phyloP scores from a whole-genome alignment of 2,113 vertebrate species.

The Sinocyclocheilus anophthalmus region DNA sequence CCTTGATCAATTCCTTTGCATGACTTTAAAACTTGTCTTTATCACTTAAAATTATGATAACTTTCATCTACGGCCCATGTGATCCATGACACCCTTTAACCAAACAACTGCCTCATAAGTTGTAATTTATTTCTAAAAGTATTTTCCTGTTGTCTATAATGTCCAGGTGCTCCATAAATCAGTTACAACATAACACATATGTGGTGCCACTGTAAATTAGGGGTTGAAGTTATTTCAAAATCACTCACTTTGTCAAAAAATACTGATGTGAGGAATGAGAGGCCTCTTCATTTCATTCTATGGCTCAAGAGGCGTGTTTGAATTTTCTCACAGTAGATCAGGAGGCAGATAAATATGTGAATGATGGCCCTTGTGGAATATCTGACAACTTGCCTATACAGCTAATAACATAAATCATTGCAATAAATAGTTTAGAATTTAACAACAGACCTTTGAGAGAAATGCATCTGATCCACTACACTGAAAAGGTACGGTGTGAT shows the following conservation, averaged over 20 bases:
- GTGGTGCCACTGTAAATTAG: not conserved
- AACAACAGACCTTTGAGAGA: not conserved
- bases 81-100: not conserved
- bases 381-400: conserved; percentile 8
- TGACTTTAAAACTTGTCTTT: not conserved
- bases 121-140: conserved; percentile 17
- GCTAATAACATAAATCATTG: conserved; percentile 29
- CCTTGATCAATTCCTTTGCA: conserved; percentile 6
- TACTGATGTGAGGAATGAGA: conserved; percentile 14
- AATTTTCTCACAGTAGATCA: conserved; percentile 28
- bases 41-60: not conserved
- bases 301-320: conserved; percentile 1
- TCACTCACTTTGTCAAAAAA: not conserved
- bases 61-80: not conserved
- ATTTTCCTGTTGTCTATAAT: conserved; percentile 2
- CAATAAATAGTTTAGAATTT: conserved; percentile 6
- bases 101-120: not conserved
- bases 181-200: not conserved
- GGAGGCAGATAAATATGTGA: not conserved
- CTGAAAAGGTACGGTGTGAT: not conserved
- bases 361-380: conserved; percentile 10
- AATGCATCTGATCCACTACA: not conserved
- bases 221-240: conserved; percentile 2
- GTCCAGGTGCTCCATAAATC: conserved; percentile 30
- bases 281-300: conserved; percentile 11